Evolutionary conservation across 2,888 invertebrate genomes (phyloP).

Genomic region (Dasysyrphus albostriatus): DNA sequence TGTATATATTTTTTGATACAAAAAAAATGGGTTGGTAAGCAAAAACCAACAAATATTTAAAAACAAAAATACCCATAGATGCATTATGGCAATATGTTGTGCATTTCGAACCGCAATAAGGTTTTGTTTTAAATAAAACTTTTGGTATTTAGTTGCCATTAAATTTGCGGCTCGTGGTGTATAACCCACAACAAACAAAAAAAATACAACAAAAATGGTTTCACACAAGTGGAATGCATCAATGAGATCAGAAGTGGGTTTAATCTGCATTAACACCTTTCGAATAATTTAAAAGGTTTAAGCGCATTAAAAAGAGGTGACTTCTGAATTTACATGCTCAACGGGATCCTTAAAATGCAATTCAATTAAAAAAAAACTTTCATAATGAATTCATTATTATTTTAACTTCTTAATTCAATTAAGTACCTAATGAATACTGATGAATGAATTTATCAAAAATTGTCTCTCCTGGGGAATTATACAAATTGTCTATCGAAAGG

Average conservation of each 20-base stretch:
- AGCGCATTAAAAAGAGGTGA: conserved; percentile 4
- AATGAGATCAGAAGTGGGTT: conserved; percentile 20
- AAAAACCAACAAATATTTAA: neutral
- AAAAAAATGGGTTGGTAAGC: neutral
- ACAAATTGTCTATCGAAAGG: neutral
- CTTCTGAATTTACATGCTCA: conserved; percentile 22
- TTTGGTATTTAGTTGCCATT: conserved; percentile 33
- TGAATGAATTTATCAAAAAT: neutral
- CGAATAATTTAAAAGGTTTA: conserved; percentile 22
- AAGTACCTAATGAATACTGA: neutral
- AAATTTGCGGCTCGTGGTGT: conserved; percentile 19
- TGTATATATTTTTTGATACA: conserved; percentile 25
- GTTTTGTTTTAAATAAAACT: conserved; percentile 20
- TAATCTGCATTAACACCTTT: conserved; percentile 39
- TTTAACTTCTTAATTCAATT: conserved; percentile 12
- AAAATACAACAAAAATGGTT: neutral
- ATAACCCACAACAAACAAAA: neutral
- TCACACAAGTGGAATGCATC: neutral
- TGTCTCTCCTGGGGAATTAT: neutral
- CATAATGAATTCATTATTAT: conserved; percentile 7
- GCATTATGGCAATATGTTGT: neutral
- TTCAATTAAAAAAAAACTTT: conserved; percentile 7
- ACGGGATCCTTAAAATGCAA: neutral
- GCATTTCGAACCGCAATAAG: conserved; percentile 19
- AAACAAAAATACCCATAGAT: neutral